Evolutionary conservation across 1,140 invertebrate species (phyloP).

Genomic region (Bombus waltoni): DNA sequence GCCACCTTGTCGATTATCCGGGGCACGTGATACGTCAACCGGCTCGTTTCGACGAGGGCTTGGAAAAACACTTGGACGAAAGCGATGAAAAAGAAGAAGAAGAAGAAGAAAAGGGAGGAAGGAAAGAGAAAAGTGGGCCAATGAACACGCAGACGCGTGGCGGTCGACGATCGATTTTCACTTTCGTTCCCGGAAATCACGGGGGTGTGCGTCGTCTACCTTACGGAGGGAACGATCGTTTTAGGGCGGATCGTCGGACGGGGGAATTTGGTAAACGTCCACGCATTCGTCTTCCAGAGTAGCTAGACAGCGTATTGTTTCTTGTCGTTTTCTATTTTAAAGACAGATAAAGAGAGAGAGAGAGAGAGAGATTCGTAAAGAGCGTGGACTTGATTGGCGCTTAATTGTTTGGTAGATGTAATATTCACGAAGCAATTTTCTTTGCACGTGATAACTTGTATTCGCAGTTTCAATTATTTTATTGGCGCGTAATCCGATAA

Average conservation of each 20-base stretch:
- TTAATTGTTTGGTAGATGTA: neutral
- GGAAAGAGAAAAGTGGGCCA: constrained; percentile 59
- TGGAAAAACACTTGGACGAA: constrained; percentile 51
- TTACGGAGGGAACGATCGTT: constrained; percentile 2
- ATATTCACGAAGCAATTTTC: too few relatives aligned
- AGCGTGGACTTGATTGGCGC: neutral
- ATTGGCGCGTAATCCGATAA: too few relatives aligned
- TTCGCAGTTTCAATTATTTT: too few relatives aligned
- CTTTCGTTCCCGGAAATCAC: constrained; percentile 59
- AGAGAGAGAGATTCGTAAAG: neutral
- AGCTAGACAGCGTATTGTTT: neutral
- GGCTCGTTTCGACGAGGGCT: constrained; percentile 9
- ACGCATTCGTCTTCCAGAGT: neutral
- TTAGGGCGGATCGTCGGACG: neutral
- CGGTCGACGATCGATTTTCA: constrained; percentile 63
- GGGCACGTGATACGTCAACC: constrained; percentile 61
- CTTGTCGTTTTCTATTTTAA: neutral
- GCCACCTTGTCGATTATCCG: constrained; percentile 65
- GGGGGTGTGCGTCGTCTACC: constrained; percentile 27
- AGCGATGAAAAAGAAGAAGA: neutral
- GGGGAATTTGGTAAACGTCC: constrained; percentile 5
- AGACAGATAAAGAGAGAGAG: too few relatives aligned
- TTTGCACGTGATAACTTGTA: too few relatives aligned
- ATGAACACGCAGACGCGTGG: constrained; percentile 65
- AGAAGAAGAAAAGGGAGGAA: neutral